Evolutionary conservation across 1,140 invertebrate species (phyloP).

Genomic region (Sinella curviseta): DNA sequence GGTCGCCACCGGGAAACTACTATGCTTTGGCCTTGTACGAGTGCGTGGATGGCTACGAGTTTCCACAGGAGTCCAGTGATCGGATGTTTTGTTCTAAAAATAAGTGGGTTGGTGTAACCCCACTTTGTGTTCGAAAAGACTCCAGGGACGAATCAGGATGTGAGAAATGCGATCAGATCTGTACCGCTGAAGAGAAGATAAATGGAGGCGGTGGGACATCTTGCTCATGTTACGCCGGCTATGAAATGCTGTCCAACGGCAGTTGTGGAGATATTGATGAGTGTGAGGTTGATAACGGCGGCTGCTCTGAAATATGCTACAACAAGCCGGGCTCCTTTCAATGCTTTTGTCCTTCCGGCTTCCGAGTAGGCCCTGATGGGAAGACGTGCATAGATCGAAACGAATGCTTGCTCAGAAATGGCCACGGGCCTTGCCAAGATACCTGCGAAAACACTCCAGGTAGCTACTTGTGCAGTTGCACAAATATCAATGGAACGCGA

Average conservation of each 20-base stretch:
- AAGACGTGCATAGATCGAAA: constrained; percentile 59
- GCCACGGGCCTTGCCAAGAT: constrained; percentile 68
- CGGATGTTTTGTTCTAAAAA: constrained; percentile 60
- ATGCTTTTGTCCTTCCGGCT: constrained; percentile 43
- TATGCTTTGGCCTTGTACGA: constrained; percentile 62
- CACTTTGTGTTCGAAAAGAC: constrained; percentile 55
- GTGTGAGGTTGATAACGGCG: constrained; percentile 70
- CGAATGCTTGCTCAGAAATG: constrained; percentile 64
- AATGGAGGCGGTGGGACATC: not conserved
- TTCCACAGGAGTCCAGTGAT: constrained; percentile 55
- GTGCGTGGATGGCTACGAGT: constrained; percentile 59
- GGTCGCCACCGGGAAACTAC: constrained; percentile 56
- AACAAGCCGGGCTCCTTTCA: constrained; percentile 60
- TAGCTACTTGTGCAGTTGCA: constrained; percentile 65
- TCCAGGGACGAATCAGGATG: constrained; percentile 42
- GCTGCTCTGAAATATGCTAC: constrained; percentile 62
- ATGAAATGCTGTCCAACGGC: constrained; percentile 54
- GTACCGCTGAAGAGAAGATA: constrained; percentile 2
- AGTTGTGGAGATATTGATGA: constrained; percentile 72
- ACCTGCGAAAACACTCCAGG: constrained; percentile 65
- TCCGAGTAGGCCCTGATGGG: constrained; percentile 45
- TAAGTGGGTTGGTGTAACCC: constrained; percentile 61
- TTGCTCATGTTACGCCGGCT: constrained; percentile 55
- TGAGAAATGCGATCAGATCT: constrained; percentile 46
- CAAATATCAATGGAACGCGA: constrained; percentile 61